Base-by-base conservation (phyloP, 2,888 invertebrate species). In the Ornithoptera alexandrae region DNA sequence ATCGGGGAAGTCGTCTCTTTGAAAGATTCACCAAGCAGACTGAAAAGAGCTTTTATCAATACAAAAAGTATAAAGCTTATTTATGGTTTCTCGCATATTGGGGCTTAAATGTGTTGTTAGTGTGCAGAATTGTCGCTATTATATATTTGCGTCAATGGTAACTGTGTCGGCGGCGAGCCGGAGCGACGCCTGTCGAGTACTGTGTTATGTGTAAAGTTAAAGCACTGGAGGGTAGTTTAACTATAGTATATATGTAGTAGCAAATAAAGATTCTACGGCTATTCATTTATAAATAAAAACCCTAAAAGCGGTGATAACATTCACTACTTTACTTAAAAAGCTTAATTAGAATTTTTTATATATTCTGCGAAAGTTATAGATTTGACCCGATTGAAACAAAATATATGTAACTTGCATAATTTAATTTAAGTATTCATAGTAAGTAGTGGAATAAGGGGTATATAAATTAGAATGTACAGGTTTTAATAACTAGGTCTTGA, bases 101-200 rank as follows among this genome's bases (percentile, higher is more conserved):
- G 73, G 22, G 22, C 42, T 58, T 46, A 42, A 58, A 17, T 60
- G 66, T 53, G 60, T 22, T 46, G 60, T 62, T 72, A 69, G 42
- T 65, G 67, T 67, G 36, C 63, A 59, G 30, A 61, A 30, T n/a
- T 64, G 58, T 50, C 22, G 58, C 18, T 15, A 69, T 53, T 65
- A 67, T 65, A 39, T 77, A 78, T 77, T 81, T 82, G 87, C 85
- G 89, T 90, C 92, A 90, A 90, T 89, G 89, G 87, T 86, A 88
- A 88, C 85, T 86, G 86, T 88, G 89, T 89, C 93, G 89, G 85
- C 78, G 77, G 73, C 85, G 84, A 92, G 93, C 87, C 92, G 84
- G 76, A 81, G 83, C 82, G 93, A 85, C 93, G 93, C 85, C 84
- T 77, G 30, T 30, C 15, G 57, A 8, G 57, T 58, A 22, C 8